Percentiles rank a stretch among this genome's conserved stretches.
Evolutionary conservation across 1,140 invertebrate genomes (phyloP).

Genomic region (Atopsyche davidsoni): DNA sequence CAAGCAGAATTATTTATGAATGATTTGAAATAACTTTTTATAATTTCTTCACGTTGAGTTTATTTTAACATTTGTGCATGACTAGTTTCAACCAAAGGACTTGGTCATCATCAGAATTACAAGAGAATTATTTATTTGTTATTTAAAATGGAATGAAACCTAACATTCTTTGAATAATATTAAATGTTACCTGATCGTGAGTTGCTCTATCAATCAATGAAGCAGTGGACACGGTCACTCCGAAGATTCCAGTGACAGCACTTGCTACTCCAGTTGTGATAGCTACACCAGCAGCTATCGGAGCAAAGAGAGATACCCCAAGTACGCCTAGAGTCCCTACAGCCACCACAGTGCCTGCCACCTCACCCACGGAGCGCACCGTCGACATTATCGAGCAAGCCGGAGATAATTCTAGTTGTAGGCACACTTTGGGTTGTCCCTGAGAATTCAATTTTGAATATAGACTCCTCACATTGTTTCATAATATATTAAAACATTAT

Average conservation of each 20-base stretch:
- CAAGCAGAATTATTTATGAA: too few species aligned
- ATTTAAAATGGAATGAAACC: too few species aligned
- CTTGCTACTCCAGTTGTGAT: conserved; percentile 6
- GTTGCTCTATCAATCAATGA: conserved; percentile 18
- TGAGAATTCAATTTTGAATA: too few species aligned
- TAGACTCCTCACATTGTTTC: too few species aligned
- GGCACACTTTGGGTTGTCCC: conserved; percentile 3
- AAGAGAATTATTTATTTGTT: too few species aligned
- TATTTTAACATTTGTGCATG: too few species aligned
- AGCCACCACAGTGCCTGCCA: conserved; percentile 6
- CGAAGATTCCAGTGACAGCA: conserved; percentile 9
- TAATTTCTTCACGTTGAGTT: too few species aligned
- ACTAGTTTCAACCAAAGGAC: too few species aligned
- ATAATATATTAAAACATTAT: too few species aligned
- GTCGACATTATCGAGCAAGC: conserved; percentile 5
- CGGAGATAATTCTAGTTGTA: conserved; percentile 5
- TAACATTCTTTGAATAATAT: too few species aligned
- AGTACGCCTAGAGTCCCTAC: conserved; percentile 17
- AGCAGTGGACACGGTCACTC: conserved; percentile 3
- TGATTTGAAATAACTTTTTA: too few species aligned
- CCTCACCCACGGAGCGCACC: conserved; percentile 4
- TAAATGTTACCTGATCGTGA: conserved; percentile 34
- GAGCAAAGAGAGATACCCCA: conserved; percentile 15
- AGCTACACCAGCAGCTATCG: conserved; percentile 15
- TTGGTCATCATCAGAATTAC: too few species aligned